Base-by-base conservation (phyloP, 2,113 vertebrate species). In the Sciurus niger region DNA sequence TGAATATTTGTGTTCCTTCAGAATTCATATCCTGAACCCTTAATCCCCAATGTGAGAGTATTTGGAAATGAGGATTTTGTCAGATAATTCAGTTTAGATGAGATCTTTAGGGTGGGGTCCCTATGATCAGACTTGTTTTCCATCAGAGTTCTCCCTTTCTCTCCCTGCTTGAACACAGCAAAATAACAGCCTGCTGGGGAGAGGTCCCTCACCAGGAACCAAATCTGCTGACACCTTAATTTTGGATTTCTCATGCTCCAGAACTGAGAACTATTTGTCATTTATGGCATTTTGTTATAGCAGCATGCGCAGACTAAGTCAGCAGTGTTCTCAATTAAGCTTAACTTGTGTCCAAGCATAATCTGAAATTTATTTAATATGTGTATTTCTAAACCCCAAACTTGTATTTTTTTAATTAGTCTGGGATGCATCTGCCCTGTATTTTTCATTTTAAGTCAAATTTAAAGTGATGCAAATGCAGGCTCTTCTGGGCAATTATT, bases 391-490 rank as follows among this genome's bases (percentile, higher is more conserved):
- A 18, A 93, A 90, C 6, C 8, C 10, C 18, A 85, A 12, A 2
- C 51, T 77, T 17, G 7, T 68, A 48, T 84, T 67, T 9, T 55
- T 82, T 18, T 10, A 55, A 40, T 63, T 58, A 30, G 9, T 84
- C 24, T 60, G 11, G 73, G 63, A 63, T 18, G n/a, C 1, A 16
- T 77, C 65, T 84, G 18, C n/a, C 6, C 68, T 53, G 30, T 18
- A 25, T 18, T 96, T 17, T 77, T 95, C 43, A 79, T 84, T 93
- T 84, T 32, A 88, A 82, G 25, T 80, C 58, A 60, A 84, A 28
- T 65, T 91, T 37, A 70, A 90, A 82, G 48, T 90, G 88, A 68
- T 88, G 77, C 8, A 76, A 6, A 80, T 76, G 2, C 28, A 58
- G 43, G 18, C 18, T 90, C 0, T 94, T 74, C 53, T 68, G 53